Base-by-base conservation (phyloP, 2,113 vertebrate genomes). In the Macquaria ambigua region DNA sequence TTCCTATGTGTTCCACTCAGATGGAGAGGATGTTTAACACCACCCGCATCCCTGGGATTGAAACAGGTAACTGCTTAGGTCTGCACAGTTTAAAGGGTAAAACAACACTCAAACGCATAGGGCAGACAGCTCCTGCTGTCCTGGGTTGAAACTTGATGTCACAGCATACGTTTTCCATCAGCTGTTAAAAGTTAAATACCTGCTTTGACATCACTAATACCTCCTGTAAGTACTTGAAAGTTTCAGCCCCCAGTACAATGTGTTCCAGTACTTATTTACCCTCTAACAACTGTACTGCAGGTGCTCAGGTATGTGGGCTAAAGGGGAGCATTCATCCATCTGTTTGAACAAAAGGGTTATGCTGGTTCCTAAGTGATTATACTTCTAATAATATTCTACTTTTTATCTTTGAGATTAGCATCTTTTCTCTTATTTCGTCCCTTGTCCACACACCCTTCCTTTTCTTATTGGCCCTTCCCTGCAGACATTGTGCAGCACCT, bases 1-100 rank as follows among this genome's bases (percentile, higher is more conserved):
- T 98, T 23, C 98, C 98, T 12, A 97, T 99, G 97, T 99, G 98
- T 83, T 98, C 97, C 85, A 95, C 93, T 84, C 98, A 99, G 93
- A 97, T 97, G 93, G 98, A 99, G 86, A 96, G 98, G 85, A 98
- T 98, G 95, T 99, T 99, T 92, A 99, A 99, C 93, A 99, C 97
- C 46, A 97, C 97, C 0, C 96, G 98, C 59, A 94, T 99, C 74
- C 98, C 98, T 0, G 97, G 98, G 67, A 94, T 95, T 73, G 97
- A 98, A 78, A 96, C 96, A 71, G 98, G 98, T 98, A 93, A 10
- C 9, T 20, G 23, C 61, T 55, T 15, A n/a, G 14, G 21, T 41
- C 18, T 67, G 46, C 0, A 28, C 14, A 64, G 46, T 34, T 58
- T 31, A 39, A 81, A n/a, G 46, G 20, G 5, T 28, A 46, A 77